Evolutionary conservation across 2,797 vertebrate species (phyloP).

Genomic region (Anableps anableps): DNA sequence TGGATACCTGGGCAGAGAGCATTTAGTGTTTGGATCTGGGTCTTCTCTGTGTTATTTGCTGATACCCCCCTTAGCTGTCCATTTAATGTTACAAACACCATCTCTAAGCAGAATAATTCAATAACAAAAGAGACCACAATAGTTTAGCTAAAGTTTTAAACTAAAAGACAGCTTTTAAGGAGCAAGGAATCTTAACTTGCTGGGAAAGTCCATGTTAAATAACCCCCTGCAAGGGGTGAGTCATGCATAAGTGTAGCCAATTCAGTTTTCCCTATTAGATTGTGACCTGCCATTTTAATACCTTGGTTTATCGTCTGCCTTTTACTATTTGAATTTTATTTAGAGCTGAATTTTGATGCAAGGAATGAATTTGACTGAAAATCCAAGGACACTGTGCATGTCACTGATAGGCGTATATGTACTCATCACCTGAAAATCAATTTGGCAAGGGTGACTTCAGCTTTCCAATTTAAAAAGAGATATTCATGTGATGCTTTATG

Average conservation of each 20-base stretch:
- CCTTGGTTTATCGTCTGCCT: not conserved
- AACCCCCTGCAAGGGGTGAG: not conserved
- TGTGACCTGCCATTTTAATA: not conserved
- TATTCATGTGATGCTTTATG: not conserved
- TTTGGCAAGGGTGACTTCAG: slow-evolving; percentile 1
- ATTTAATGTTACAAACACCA: not conserved
- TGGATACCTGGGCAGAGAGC: slow-evolving; percentile 3
- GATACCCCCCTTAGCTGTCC: not conserved
- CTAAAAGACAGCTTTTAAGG: not conserved
- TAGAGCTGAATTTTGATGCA: not conserved
- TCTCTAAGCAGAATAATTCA: not conserved
- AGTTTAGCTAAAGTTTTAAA: not conserved
- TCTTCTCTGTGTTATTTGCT: slow-evolving; percentile 12
- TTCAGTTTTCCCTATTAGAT: not conserved
- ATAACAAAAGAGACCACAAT: too few species aligned
- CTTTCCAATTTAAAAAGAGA: not conserved
- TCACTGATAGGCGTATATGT: slow-evolving; percentile 1
- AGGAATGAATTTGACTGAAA: slow-evolving; percentile 3
- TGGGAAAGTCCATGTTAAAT: not conserved
- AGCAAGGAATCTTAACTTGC: not conserved
- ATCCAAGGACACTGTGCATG: not conserved
- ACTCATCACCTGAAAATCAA: slow-evolving; percentile 1
- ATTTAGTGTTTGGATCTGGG: not conserved
- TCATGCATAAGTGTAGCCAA: not conserved
- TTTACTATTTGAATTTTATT: not conserved